Base-by-base conservation (phyloP, 1,140 invertebrate species). In the Drosophila insularis region DNA sequence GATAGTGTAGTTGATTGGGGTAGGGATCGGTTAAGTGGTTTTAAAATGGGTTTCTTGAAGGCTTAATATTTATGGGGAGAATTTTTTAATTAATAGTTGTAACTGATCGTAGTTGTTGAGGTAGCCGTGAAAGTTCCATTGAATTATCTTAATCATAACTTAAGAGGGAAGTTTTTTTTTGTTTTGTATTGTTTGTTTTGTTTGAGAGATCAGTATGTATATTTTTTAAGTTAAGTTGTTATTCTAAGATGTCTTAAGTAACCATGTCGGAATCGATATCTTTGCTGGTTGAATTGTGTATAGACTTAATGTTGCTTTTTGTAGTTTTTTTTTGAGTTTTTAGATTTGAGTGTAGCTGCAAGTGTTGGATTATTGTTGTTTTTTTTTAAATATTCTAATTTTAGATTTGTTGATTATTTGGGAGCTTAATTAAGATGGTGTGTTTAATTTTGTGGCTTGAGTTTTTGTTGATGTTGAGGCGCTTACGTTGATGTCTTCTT, bases 71-170 rank as follows among this genome's bases (percentile, higher is more conserved):
- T 67, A 14, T 43, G 64, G 64, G 40, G 5, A 59, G n/a, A 43
- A 31, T 58, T 67, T 43, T 67, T 67, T 50, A 46, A 59, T 67
- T 43, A 67, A 31, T 43, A 46, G 31, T 46, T 43, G 64, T 59
- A 67, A 40, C 35, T 59, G 35, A 46, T 58, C 39, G 37, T n/a
- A 67, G 31, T 67, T 67, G 21, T 67, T 67, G 11, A 43, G 8
- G 32, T 67, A 67, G 14, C 64, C 64, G 14, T 58, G 37, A n/a
- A 1, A 23, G 17, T 67, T 67, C 64, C 64, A 67, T 46, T 58
- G 64, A 11, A 67, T 17, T 40, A 67, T 67, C 37, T 59, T 67
- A 50, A 63, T 63, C 39, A 14, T 40, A 40, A 40, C 1, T 40
- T 40, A 14, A 40, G 39, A 11, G 39, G 4, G n/a, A 40, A 14